phyloP scores from a whole-genome alignment of 2,797 vertebrate species.

The Enteromius thamalakanensis region DNA sequence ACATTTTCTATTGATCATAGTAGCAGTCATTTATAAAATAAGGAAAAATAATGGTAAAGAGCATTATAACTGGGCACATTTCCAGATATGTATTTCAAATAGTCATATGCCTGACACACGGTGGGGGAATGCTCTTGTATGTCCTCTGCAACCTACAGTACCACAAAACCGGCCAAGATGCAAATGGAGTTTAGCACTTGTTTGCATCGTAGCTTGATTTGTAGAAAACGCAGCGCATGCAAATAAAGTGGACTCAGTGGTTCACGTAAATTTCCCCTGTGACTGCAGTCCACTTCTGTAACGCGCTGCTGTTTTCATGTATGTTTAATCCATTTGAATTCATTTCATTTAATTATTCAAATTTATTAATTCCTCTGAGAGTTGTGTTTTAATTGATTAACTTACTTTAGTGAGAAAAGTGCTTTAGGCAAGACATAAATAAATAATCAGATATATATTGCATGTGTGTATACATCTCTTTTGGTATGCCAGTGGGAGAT shows the following conservation, averaged over 20 bases:
- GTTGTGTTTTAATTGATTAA: conserved; percentile 16
- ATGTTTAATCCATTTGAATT: conserved; percentile 28
- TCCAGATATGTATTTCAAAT: conserved; percentile 17
- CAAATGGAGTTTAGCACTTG: background rate
- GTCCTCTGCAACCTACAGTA: background rate
- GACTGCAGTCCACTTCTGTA: conserved; percentile 9
- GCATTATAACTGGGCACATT: background rate
- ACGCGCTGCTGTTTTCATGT: background rate
- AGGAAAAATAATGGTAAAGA: background rate
- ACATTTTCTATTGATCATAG: conserved; percentile 5
- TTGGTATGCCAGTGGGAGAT: background rate
- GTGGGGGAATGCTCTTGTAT: background rate
- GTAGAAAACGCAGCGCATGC: background rate
- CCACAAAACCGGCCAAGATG: background rate
- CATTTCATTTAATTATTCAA: conserved; percentile 13
- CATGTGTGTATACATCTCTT: background rate
- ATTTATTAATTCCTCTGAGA: background rate
- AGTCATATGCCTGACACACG: background rate
- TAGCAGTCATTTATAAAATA: conserved; percentile 5
- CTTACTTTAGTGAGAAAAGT: background rate
- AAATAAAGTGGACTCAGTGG: background rate
- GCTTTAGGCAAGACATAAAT: conserved; percentile 24
- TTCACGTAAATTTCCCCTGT: background rate
- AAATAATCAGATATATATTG: conserved; percentile 8
- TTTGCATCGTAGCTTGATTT: conserved; percentile 5